Evolutionary conservation across 2,113 vertebrate genomes (phyloP).

Genomic region (Epinephelus moara): DNA sequence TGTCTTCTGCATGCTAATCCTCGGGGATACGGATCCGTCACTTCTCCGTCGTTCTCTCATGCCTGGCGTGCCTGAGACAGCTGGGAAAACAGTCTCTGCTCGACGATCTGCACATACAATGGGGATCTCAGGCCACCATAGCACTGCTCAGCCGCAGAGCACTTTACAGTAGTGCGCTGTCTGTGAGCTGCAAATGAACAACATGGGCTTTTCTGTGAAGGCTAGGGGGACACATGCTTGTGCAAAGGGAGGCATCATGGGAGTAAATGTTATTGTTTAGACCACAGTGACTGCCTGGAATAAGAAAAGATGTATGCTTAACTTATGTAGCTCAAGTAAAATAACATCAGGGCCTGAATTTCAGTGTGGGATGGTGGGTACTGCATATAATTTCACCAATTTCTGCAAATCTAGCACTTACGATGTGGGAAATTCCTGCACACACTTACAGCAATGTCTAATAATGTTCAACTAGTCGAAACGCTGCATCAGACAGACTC

Average conservation of each 20-base stretch:
- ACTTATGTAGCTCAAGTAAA: not conserved
- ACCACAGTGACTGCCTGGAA: not conserved
- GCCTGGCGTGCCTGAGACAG: conserved; percentile 83
- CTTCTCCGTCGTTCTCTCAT: conserved; percentile 79
- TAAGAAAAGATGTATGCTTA: not conserved
- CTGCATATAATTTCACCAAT: too few relatives aligned
- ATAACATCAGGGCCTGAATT: too few relatives aligned
- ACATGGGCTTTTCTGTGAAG: not conserved
- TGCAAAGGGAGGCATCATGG: not conserved
- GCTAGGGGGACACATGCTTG: not conserved
- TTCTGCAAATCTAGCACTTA: too few relatives aligned
- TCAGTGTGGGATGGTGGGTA: too few relatives aligned
- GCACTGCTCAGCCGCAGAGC: conserved; percentile 10
- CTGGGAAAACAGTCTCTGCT: conserved; percentile 84
- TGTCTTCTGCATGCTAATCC: conserved; percentile 85
- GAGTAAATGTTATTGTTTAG: not conserved
- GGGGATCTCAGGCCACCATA: conserved; percentile 51
- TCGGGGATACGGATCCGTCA: conserved; percentile 79
- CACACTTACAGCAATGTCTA: too few relatives aligned
- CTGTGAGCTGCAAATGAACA: conserved; percentile 26
- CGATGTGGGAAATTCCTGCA: too few relatives aligned
- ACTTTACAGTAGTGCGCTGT: conserved; percentile 43
- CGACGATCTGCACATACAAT: conserved; percentile 54
- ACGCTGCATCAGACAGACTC: too few relatives aligned
- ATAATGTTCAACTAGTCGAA: too few relatives aligned